These are phyloP conservation scores for Poeciliopsis prolifica DNA, from an alignment of 2,113 vertebrate genomes.

Conservation along the genomic window DNA sequence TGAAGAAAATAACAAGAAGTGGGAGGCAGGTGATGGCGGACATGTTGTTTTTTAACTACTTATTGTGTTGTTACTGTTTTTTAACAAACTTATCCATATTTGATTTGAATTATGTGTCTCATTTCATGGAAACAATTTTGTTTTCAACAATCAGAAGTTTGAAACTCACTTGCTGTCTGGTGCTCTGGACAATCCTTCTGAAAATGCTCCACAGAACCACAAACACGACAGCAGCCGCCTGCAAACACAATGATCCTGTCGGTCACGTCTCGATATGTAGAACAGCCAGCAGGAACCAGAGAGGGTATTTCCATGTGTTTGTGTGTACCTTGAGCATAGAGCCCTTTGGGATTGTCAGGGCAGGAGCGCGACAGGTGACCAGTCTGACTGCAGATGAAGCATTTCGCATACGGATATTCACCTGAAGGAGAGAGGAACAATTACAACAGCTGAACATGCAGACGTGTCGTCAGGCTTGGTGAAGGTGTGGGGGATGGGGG, in stretches of 20 bases:
- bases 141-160: too few relatives aligned
- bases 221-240: conserved; percentile 92
- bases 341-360: conserved; percentile 93
- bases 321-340: conserved; percentile 89
- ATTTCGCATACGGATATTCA: conserved; percentile 92
- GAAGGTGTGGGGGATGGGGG: too few relatives aligned
- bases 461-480: background rate
- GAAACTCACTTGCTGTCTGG: conserved; percentile 82
- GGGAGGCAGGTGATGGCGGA: too few relatives aligned
- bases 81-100: too few relatives aligned
- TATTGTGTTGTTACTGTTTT: too few relatives aligned
- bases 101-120: too few relatives aligned
- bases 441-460: background rate
- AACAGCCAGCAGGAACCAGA: too few relatives aligned
- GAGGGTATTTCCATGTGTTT: background rate
- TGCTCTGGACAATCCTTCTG: conserved; percentile 92
- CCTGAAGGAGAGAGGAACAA: conserved; percentile 77
- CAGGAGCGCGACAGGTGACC: conserved; percentile 93
- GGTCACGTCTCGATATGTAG: too few relatives aligned
- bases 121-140: too few relatives aligned
- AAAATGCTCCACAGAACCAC: conserved; percentile 96
- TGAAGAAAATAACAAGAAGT: too few relatives aligned
- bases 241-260: conserved; percentile 13
- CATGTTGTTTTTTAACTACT: too few relatives aligned
- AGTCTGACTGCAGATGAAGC: conserved; percentile 94